Conservation (phyloP, 1,140 invertebrate species). For the Penaeus vannamei region DNA sequence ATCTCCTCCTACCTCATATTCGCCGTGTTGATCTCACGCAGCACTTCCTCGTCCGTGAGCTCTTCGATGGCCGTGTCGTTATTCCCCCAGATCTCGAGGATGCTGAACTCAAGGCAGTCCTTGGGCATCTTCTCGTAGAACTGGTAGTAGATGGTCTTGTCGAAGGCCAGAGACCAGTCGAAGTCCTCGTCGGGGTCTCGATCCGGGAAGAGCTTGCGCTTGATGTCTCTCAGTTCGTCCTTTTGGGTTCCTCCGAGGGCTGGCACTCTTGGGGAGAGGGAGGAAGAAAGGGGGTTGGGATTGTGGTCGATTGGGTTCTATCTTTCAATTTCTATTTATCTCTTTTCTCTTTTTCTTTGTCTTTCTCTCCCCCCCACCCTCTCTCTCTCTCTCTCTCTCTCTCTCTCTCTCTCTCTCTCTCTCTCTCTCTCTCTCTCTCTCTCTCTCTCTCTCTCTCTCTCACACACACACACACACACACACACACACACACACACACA, state of each 20-base stretch:
- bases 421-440: too few relatives aligned
- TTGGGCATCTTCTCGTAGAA: slow-evolving; percentile 67
- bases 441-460: neutral
- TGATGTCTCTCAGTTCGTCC: slow-evolving; percentile 10
- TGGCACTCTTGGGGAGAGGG: slow-evolving; percentile 28
- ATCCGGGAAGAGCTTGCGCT: slow-evolving; percentile 29
- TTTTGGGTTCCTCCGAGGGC: slow-evolving; percentile 47
- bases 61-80: slow-evolving; percentile 74
- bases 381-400: too few relatives aligned
- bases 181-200: slow-evolving; percentile 16
- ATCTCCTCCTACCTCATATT: slow-evolving; percentile 71
- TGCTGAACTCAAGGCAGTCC: slow-evolving; percentile 78
- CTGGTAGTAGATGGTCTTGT: slow-evolving; percentile 49
- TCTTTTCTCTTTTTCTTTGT: neutral
- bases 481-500: too few relatives aligned
- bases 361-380: too few relatives aligned
- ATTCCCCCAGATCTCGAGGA: slow-evolving; percentile 82
- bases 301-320: too few relatives aligned
- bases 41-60: slow-evolving; percentile 77
- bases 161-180: slow-evolving; percentile 61
- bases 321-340: neutral
- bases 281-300: neutral
- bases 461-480: slow-evolving; percentile 8
- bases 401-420: too few relatives aligned
- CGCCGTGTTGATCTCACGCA: slow-evolving; percentile 77